Evolutionary conservation across 2,888 invertebrate genomes (phyloP), one percentile per base, ranked within the genome.

Genomic region (Ectemnius continuus): DNA sequence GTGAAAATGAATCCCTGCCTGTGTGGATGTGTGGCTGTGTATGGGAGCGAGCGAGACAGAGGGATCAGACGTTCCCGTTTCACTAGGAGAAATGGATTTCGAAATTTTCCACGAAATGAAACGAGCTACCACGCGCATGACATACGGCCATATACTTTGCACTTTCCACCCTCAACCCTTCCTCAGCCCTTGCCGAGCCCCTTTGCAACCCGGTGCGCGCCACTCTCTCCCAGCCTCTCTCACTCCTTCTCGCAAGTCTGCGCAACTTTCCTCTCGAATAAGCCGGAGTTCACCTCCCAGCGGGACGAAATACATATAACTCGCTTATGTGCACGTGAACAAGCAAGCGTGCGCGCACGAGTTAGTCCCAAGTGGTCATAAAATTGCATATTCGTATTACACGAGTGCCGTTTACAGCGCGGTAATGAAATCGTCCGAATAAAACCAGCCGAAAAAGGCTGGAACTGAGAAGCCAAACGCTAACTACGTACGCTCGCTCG

Each of bases 381-480:
- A 82, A 84, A 85, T 80, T 81, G 81, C 81, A 85, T 86, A 86
- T 86, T 84, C 84, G 85, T 83, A 82, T 76, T 80, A 81, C 77
- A 64, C 75, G 75, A 73, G 76, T 71, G 74, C 62, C 75, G 76
- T 76, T 71, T 73, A 76, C 73, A 76, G 76, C 61, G 65, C 57
- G 57, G 58, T 78, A 82, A 82, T 82, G 82, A 82, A 82, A 82
- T 73, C 70, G 76, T 66, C 66, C 71, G 75, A 70, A 76, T 64
- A 78, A 82, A 75, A 82, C 64, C 67, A 73, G 62, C 26, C 60
- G 62, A 78, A 75, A 74, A 75, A 78, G 73, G 61, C 56, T 46
- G 64, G 13, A 36, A 64, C 62, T 68, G 70, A 70, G 70, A 71
- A 71, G 73, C 70, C 52, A 45, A 52, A 36, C 36, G 16, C 18